These are phyloP conservation scores for Phoebastria nigripes DNA, from an alignment of 2,797 vertebrate genomes.

Conservation along the genomic window DNA sequence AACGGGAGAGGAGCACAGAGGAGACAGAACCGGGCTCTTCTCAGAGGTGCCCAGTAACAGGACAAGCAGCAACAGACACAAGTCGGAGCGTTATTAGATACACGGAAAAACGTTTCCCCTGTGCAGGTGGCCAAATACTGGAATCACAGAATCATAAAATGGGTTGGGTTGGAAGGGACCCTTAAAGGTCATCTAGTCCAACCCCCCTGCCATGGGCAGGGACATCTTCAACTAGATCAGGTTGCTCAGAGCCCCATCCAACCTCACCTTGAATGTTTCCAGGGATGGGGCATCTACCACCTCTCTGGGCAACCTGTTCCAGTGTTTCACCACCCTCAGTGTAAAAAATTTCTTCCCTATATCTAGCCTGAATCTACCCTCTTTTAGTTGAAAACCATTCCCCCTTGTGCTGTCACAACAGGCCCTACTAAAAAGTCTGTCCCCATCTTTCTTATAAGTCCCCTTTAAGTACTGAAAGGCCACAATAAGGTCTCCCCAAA, in stretches of 20 bases:
- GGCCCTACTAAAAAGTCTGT: background rate
- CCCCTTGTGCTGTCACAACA: background rate
- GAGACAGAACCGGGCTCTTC: background rate
- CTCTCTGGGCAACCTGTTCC: background rate
- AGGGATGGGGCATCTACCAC: background rate
- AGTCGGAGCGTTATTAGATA: background rate
- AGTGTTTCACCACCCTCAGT: background rate
- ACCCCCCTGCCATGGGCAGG: no score
- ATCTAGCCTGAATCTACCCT: background rate
- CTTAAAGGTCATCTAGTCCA: background rate
- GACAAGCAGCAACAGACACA: background rate
- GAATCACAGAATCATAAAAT: background rate
- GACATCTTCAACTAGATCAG: background rate
- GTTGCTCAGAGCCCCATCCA: background rate
- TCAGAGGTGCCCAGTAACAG: background rate
- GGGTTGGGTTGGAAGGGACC: background rate
- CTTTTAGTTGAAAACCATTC: background rate
- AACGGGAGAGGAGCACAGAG: background rate
- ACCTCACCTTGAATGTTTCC: background rate
- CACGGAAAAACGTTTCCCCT: background rate
- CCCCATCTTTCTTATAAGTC: background rate
- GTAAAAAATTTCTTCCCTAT: background rate
- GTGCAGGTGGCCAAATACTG: background rate
- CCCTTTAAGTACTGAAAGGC: background rate
- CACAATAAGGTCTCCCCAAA: fast-evolving